Evolutionary conservation across 1,140 invertebrate genomes (phyloP), one percentile per base, ranked within the genome.

Genomic region (Carposina sasakii): DNA sequence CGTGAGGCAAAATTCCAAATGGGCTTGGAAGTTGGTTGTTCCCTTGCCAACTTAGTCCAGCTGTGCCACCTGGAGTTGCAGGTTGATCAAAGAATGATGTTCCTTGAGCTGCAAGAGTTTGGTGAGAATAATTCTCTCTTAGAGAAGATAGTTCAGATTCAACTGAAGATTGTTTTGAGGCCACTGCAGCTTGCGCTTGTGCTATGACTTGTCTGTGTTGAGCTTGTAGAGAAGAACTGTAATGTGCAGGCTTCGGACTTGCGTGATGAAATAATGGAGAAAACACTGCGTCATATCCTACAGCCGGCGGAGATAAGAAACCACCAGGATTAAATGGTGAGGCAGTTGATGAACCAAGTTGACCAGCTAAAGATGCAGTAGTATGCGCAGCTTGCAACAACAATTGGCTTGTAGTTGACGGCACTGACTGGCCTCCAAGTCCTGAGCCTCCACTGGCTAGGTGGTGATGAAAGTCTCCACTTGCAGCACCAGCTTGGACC

Each of bases 1-100:
- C 91, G 71, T 93, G 92, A 10, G 92, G 92, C 60, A 93, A 76
- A 59, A 93, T 91, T 31, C 92, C 92, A 76, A 92, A 92, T 0
- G 92, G 91, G 63, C 91, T 92, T 17, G 89, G 89, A 21, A 90
- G 66, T 62, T 90, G 89, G 31, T 87, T 82, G 67, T 89, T 92
- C 53, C 87, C 89, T 64, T 91, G 90, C 90, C 91, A 91, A 36
- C 85, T 86, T 45, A 89, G 63, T 19, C 82, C 81, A 24, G 86
- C 67, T 57, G 87, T 81, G 36, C 87, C 72, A 28, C 83, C 87
- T 26, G 88, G 82, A 0, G 87, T 85, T 34, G 89, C 63, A 41
- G 85, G 73, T 56, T 90, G 89, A 59, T 92, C 90, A 70, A 91
- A 91, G 73, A 91, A 91, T 42, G 85, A 81, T 19, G 79, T 75